A percentile compares a stretch with the other conserved stretches of the same genome.
phyloP scores from a whole-genome alignment of 2,888 invertebrate species.

The Volucella bombylans region DNA sequence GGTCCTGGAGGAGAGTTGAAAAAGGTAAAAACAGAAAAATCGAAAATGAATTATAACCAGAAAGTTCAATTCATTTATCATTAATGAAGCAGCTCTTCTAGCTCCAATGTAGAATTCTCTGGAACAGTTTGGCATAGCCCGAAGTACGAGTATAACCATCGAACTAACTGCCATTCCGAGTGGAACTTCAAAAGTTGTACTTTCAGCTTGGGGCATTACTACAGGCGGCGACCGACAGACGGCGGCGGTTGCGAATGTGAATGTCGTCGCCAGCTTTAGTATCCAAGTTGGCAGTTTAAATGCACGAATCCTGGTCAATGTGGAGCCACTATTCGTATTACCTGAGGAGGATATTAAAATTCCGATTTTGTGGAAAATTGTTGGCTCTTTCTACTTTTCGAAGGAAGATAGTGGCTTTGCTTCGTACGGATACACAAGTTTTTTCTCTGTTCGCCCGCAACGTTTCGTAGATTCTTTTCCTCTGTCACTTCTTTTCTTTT shows the following conservation, averaged over 20 bases:
- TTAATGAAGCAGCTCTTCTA: slow-evolving; percentile 52
- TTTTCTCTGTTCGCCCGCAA: not conserved
- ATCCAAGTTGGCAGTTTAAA: not conserved
- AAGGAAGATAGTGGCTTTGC: not conserved
- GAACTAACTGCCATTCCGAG: slow-evolving; percentile 48
- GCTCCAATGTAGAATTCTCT: not conserved
- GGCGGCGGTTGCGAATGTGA: not conserved
- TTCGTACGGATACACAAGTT: slow-evolving; percentile 31
- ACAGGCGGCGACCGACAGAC: not conserved
- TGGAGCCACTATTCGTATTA: slow-evolving; percentile 37
- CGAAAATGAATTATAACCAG: slow-evolving; percentile 67
- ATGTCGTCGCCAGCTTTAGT: slow-evolving; percentile 22
- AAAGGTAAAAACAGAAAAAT: slow-evolving; percentile 18
- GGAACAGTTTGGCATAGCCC: not conserved
- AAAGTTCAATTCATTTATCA: slow-evolving; percentile 71
- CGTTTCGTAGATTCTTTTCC: not conserved
- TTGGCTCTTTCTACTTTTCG: not conserved
- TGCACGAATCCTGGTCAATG: slow-evolving; percentile 41
- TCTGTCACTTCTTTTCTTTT: not conserved
- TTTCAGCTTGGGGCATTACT: not conserved
- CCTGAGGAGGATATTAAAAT: slow-evolving; percentile 48
- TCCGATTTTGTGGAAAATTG: slow-evolving; percentile 8
- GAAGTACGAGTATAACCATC: not conserved
- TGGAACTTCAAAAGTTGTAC: slow-evolving; percentile 47
- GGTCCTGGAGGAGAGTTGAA: not conserved